These are phyloP conservation scores for Clostera curtula DNA, from an alignment of 2,888 invertebrate genomes.

Conservation along the genomic window DNA sequence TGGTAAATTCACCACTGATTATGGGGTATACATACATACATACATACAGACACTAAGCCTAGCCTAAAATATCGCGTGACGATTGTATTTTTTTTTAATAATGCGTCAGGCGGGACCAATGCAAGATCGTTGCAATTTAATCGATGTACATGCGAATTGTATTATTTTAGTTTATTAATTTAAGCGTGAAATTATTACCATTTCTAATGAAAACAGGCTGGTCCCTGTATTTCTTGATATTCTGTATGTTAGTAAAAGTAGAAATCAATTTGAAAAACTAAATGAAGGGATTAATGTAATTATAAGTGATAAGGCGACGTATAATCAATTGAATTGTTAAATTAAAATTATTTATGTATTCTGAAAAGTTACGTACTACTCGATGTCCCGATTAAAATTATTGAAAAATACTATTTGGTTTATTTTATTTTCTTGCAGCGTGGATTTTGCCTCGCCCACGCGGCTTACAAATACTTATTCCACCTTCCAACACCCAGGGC, in stretches of 20 bases:
- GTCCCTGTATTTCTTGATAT: slow-evolving; percentile 55
- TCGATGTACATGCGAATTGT: slow-evolving; percentile 11
- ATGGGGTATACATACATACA: slow-evolving; percentile 9
- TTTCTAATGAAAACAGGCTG: slow-evolving; percentile 58
- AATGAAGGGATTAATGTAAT: slow-evolving; percentile 31
- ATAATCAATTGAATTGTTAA: slow-evolving; percentile 67
- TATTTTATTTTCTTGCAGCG: slow-evolving; percentile 8
- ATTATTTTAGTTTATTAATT: slow-evolving; percentile 16
- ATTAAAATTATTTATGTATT: slow-evolving; percentile 69
- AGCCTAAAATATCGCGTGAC: no score
- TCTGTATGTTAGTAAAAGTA: slow-evolving; percentile 36
- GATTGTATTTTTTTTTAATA: slow-evolving; percentile 1
- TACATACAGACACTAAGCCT: no score
- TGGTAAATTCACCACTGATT: no score
- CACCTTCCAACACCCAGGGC: no score
- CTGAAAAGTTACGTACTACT: slow-evolving; percentile 67
- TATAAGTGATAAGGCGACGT: no score
- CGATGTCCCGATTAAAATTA: slow-evolving; percentile 72
- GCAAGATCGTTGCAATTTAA: slow-evolving; percentile 1
- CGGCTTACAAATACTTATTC: no score
- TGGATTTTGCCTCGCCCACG: not conserved
- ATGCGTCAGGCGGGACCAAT: not conserved
- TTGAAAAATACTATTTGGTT: slow-evolving; percentile 39
- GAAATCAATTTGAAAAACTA: slow-evolving; percentile 28
- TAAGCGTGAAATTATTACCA: slow-evolving; percentile 18